phyloP scores from a whole-genome alignment of 1,140 invertebrate species.

The Leptinotarsa defecta region DNA sequence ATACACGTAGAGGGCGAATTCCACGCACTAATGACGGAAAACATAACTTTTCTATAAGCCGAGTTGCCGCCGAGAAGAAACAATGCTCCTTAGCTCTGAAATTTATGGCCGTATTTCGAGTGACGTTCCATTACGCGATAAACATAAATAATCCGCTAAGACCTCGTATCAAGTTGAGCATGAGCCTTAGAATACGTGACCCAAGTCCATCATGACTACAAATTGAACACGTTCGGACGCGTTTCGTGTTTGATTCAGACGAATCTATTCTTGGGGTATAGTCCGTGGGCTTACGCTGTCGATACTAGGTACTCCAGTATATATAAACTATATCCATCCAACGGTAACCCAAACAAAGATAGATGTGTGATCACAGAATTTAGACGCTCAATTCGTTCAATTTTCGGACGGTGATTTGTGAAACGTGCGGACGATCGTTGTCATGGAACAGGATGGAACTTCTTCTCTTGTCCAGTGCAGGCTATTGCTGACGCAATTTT shows the following conservation, averaged over 20 bases:
- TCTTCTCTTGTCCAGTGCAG: too few species aligned
- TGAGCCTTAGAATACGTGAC: conserved; percentile 19
- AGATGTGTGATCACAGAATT: too few species aligned
- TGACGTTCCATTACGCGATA: conserved; percentile 5
- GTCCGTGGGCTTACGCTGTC: background rate
- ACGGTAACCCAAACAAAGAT: too few species aligned
- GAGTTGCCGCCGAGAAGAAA: background rate
- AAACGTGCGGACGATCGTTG: too few species aligned
- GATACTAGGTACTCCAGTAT: too few species aligned
- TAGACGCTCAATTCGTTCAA: too few species aligned
- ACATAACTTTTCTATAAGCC: conserved; percentile 8
- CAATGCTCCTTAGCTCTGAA: background rate
- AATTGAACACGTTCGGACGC: conserved; percentile 22
- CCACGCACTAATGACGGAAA: background rate
- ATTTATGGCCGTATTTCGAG: conserved; percentile 6
- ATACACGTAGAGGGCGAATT: background rate
- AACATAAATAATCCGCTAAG: conserved; percentile 8
- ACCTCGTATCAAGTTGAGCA: conserved; percentile 7
- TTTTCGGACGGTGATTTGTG: too few species aligned
- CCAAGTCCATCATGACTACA: conserved; percentile 16
- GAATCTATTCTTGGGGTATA: conserved; percentile 12
- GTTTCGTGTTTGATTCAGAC: conserved; percentile 26
- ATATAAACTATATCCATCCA: too few species aligned
- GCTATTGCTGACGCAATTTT: too few species aligned
- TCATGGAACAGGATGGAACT: too few species aligned